Conservation (phyloP, 1,140 invertebrate genomes). For the Aleiodes sp. region DNA sequence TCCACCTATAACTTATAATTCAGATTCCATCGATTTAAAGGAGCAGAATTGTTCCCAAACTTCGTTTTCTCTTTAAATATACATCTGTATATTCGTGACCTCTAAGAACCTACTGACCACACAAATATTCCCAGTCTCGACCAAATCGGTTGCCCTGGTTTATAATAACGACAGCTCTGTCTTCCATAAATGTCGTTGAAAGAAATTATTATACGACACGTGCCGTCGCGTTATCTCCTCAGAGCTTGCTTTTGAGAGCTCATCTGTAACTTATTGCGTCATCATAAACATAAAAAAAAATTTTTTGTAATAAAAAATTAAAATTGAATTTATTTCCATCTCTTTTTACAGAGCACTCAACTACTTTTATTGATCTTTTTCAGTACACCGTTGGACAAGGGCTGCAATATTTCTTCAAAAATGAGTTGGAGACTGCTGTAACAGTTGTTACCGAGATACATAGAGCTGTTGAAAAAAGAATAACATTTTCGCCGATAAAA, state of each 20-base stretch:
- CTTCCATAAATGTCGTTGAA: conserved; percentile 44
- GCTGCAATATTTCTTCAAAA: conserved; percentile 32
- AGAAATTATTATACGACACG: conserved; percentile 45
- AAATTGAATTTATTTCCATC: background rate
- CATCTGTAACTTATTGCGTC: background rate
- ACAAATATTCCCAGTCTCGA: conserved; percentile 38
- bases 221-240: conserved; percentile 41
- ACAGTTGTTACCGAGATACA: conserved; percentile 37
- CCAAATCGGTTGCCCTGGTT: conserved; percentile 39
- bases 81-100: background rate
- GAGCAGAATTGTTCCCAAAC: background rate
- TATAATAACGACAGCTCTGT: conserved; percentile 45
- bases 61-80: background rate
- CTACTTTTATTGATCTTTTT: conserved; percentile 37
- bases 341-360: background rate
- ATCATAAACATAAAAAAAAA: conserved; percentile 4
- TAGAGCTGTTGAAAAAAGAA: conserved; percentile 28
- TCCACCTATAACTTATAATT: no score
- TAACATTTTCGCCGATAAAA: background rate
- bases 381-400: conserved; percentile 47
- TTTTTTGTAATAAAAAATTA: background rate
- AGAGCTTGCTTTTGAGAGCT: conserved; percentile 5
- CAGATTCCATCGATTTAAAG: no score
- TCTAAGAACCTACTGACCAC: conserved; percentile 30
- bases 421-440: conserved; percentile 37